phyloP scores from a whole-genome alignment of 2,113 vertebrate genomes.

The Cathartes aura region DNA sequence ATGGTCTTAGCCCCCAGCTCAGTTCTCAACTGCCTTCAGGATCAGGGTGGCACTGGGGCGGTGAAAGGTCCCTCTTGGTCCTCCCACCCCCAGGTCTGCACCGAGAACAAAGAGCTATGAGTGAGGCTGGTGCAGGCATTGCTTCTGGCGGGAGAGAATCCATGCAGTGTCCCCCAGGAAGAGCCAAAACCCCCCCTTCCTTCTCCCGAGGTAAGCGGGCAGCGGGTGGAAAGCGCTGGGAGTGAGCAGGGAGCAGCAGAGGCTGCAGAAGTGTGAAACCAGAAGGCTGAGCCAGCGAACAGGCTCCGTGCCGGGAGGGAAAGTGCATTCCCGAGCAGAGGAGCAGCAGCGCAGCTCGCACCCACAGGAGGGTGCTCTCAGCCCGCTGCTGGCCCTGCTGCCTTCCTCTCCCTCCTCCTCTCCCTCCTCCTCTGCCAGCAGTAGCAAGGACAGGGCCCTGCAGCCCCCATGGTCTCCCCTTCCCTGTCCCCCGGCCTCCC shows the following conservation, averaged over 20 bases:
- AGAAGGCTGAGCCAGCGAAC: fast-evolving
- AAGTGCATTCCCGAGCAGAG: fast-evolving
- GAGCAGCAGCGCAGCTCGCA: background rate
- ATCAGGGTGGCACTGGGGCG: background rate
- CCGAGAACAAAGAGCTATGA: fast-evolving
- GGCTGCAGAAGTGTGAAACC: background rate
- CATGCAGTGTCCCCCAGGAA: fast-evolving
- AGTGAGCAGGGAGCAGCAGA: background rate
- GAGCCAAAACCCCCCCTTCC: too few species aligned
- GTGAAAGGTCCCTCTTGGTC: background rate
- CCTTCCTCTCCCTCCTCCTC: background rate
- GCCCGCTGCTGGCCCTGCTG: background rate
- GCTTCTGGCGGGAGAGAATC: background rate
- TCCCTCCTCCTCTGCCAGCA: too few species aligned
- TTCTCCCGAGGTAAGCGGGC: background rate
- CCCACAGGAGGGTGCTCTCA: constrained; percentile 1
- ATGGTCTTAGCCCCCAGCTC: background rate
- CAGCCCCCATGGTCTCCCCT: background rate
- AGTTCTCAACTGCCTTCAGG: background rate
- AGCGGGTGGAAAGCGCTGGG: background rate
- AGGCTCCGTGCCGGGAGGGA: background rate
- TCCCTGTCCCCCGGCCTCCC: too few species aligned
- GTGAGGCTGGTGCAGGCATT: fast-evolving
- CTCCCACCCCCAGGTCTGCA: background rate
- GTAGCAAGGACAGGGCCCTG: background rate